Evolutionary conservation across 2,888 invertebrate genomes (phyloP).

Genomic region (Pristionchus exspectatus): DNA sequence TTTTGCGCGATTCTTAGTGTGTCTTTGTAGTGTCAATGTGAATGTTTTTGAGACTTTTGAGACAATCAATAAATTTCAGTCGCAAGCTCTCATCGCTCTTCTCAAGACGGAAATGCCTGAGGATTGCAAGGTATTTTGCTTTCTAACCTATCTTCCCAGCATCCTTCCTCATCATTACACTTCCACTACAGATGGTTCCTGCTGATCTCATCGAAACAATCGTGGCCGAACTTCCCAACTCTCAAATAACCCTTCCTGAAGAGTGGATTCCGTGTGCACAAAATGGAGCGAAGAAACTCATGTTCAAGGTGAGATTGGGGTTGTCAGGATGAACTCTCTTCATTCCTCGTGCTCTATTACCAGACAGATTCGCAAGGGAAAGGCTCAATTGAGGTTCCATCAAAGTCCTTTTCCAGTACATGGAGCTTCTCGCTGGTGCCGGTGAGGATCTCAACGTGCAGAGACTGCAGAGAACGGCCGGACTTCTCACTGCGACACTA

Average conservation of each 20-base stretch:
- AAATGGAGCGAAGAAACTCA: slow-evolving; percentile 38
- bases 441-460: slow-evolving; percentile 10
- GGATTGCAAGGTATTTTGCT: slow-evolving; percentile 21
- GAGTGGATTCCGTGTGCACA: slow-evolving; percentile 25
- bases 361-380: too few relatives aligned
- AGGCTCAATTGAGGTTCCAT: too few relatives aligned
- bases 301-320: slow-evolving; percentile 11
- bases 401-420: background rate
- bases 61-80: slow-evolving; percentile 24
- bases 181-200: slow-evolving; percentile 11
- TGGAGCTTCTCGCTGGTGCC: slow-evolving; percentile 15
- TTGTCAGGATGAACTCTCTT: background rate
- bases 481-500: background rate
- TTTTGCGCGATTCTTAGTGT: background rate
- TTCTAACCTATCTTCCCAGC: background rate
- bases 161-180: background rate
- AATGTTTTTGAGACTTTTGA: background rate
- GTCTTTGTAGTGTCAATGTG: background rate
- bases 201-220: slow-evolving; percentile 21
- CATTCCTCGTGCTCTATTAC: too few relatives aligned
- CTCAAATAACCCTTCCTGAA: slow-evolving; percentile 6
- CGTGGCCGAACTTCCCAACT: slow-evolving; percentile 48
- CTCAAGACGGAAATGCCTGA: slow-evolving; percentile 15
- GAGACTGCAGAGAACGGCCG: slow-evolving; percentile 41
- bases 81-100: slow-evolving; percentile 32